A percentile compares a stretch with the other conserved stretches of the same genome.
Conservation (phyloP, 1,140 invertebrate species). For the Anastrepha obliqua region DNA sequence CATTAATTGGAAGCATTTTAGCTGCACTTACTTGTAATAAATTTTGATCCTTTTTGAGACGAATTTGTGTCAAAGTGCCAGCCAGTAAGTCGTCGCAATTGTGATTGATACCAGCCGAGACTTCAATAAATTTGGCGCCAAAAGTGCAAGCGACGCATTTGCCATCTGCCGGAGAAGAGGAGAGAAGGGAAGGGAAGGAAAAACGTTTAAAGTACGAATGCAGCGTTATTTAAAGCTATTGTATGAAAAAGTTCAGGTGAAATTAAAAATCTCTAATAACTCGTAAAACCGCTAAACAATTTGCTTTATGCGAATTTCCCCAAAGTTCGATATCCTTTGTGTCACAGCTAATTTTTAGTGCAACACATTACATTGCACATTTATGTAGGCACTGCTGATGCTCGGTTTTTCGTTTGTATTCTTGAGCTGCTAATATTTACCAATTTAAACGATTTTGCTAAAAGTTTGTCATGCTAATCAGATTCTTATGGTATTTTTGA, state of each 20-base stretch:
- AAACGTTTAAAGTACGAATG: neutral
- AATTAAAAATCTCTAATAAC: neutral
- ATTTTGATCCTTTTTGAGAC: slow-evolving; percentile 83
- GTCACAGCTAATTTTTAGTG: neutral
- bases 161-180: slow-evolving; percentile 80
- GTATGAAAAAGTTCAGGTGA: neutral
- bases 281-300: neutral
- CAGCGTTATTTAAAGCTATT: neutral
- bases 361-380: neutral
- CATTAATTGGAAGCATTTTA: neutral
- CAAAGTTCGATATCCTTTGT: neutral
- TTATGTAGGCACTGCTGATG: neutral
- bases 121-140: slow-evolving; percentile 90
- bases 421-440: neutral
- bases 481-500: neutral
- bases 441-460: neutral
- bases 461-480: neutral
- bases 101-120: slow-evolving; percentile 92
- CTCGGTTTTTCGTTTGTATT: neutral
- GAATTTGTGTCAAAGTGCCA: slow-evolving; percentile 87
- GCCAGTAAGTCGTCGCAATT: slow-evolving; percentile 92
- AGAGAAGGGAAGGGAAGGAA: neutral
- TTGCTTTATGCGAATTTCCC: neutral
- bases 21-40: slow-evolving; percentile 75
- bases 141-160: slow-evolving; percentile 90